A percentile compares a stretch with the other conserved stretches of the same genome.
These are phyloP conservation scores for Bombus haemorrhoidalis DNA, from an alignment of 1,140 invertebrate genomes.

Conservation along the genomic window DNA sequence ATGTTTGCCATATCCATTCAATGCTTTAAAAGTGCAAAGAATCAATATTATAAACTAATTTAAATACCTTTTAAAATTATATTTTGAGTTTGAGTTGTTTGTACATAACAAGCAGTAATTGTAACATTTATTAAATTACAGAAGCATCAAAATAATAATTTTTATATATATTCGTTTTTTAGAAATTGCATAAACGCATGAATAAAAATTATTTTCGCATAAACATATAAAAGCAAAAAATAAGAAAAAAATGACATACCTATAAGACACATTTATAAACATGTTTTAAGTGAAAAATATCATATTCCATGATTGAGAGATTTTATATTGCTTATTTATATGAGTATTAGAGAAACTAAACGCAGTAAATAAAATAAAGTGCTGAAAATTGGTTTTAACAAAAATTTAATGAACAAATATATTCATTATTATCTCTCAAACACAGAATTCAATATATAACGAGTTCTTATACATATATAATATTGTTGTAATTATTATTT, in stretches of 20 bases:
- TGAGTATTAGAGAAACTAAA: background rate
- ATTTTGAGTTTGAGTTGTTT: constrained; percentile 7
- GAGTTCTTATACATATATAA: constrained; percentile 15
- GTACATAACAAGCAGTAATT: constrained; percentile 32
- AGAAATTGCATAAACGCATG: constrained; percentile 4
- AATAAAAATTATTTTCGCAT: constrained; percentile 35
- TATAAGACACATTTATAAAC: constrained; percentile 33
- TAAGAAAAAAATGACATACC: constrained; percentile 5
- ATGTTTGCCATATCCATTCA: background rate
- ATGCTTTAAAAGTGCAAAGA: constrained; percentile 8
- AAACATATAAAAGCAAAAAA: constrained; percentile 30
- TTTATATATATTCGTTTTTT: constrained; percentile 21
- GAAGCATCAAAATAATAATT: constrained; percentile 38
- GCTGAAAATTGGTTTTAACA: background rate
- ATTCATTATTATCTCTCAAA: constrained; percentile 31
- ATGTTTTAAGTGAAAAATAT: constrained; percentile 11
- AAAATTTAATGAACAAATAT: background rate
- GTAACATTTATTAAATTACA: constrained; percentile 28
- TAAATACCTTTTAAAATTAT: constrained; percentile 5
- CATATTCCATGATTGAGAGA: constrained; percentile 47
- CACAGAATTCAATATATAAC: constrained; percentile 38
- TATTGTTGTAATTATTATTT: constrained; percentile 29
- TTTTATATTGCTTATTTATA: background rate
- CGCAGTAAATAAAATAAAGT: background rate
- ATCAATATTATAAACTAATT: constrained; percentile 27